Evolutionary conservation across 2,113 vertebrate species (phyloP).

Genomic region (Rostratula benghalensis): DNA sequence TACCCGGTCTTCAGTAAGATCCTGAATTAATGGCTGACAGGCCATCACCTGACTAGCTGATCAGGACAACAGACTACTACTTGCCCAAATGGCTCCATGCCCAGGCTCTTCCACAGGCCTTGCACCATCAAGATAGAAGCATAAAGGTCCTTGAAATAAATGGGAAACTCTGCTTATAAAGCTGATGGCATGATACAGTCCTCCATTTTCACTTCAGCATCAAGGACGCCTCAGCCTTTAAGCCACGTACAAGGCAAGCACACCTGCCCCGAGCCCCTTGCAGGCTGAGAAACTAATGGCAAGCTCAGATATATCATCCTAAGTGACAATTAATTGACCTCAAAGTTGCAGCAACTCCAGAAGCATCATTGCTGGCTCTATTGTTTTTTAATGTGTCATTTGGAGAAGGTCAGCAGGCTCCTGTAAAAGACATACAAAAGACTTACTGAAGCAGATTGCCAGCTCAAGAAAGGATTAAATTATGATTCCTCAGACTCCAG

Average conservation of each 20-base stretch:
- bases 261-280: background rate
- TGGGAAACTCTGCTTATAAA: background rate
- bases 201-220: background rate
- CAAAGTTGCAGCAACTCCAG: constrained; percentile 3
- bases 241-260: background rate
- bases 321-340: constrained; percentile 57
- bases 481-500: constrained; percentile 13
- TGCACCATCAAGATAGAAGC: background rate
- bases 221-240: background rate
- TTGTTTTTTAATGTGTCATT: constrained; percentile 50
- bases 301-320: constrained; percentile 19
- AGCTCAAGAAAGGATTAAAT: constrained; percentile 30
- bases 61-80: background rate
- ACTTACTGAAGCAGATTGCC: constrained; percentile 37
- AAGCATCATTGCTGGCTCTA: background rate
- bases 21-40: background rate
- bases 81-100: background rate
- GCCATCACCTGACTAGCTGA: background rate
- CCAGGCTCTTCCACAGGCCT: background rate
- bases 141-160: background rate
- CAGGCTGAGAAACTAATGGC: background rate
- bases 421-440: background rate
- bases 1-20: background rate
- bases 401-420: constrained; percentile 16
- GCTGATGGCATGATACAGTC: background rate